Conservation (phyloP, 2,797 vertebrate genomes). For the Lateolabrax maculatus region DNA sequence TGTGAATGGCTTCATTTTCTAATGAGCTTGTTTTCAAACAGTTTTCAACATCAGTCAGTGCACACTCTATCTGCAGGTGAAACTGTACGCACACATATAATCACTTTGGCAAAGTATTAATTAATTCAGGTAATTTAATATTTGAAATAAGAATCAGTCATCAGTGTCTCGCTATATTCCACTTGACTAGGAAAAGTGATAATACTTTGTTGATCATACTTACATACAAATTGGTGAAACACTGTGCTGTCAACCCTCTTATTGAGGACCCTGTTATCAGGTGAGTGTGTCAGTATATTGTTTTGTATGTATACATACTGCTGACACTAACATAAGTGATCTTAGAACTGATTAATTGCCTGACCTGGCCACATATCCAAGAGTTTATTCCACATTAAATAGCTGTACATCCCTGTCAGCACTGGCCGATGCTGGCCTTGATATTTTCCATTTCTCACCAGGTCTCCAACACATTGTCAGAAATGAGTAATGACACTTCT, state of each 20-base stretch:
- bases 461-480: slow-evolving; percentile 71
- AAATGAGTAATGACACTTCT: slow-evolving; percentile 83
- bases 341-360: slow-evolving; percentile 22
- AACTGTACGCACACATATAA: neutral
- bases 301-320: neutral
- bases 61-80: slow-evolving; percentile 1
- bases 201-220: neutral
- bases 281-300: neutral
- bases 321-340: slow-evolving; percentile 15
- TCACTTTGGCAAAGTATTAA: slow-evolving; percentile 17
- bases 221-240: slow-evolving; percentile 4
- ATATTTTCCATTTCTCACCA: slow-evolving; percentile 69
- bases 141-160: slow-evolving; percentile 28
- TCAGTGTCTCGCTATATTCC: neutral
- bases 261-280: neutral
- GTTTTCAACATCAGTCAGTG: neutral
- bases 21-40: slow-evolving; percentile 15
- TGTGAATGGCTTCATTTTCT: neutral
- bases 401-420: slow-evolving; percentile 40
- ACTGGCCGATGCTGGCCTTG: slow-evolving; percentile 53
- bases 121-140: slow-evolving; percentile 32
- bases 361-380: slow-evolving; percentile 14
- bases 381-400: slow-evolving; percentile 38
- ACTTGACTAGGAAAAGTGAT: slow-evolving; percentile 20
- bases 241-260: neutral